Base-by-base conservation (phyloP, 2,113 vertebrate species). In the Protobothrops flavoviridis region DNA sequence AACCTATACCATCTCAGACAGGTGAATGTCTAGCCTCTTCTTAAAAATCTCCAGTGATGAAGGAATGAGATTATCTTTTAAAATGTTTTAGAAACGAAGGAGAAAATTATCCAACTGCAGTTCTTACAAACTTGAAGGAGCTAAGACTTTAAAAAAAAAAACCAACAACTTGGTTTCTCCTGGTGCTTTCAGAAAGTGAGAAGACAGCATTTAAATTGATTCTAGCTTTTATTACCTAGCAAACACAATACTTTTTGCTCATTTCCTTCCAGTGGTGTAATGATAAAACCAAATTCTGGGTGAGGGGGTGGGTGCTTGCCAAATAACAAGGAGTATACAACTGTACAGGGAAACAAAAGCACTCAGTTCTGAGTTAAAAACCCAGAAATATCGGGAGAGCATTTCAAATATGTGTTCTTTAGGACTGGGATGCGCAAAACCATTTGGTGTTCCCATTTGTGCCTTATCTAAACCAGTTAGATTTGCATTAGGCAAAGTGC, bases 41-140 rank as follows among this genome's bases (percentile, higher is more conserved):
- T 50, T 50, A 50, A 50, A 50, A 50, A 50, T 50, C 8, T 50
- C 48, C 48, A 50, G 48, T 9, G 48, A 50, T 50, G 48, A 50
- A 50, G 74, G 33, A 43, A 81, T 81, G 74, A 53, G 29, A 45
- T 17, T 50, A 15, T 20, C 10, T 89, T 85, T 53, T 20, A 24
- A n/a, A 13, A 57, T 45, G 96, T 33, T 89, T 88, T 91, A 91
- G 93, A 92, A 96, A 95, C 94, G 95, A 97, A 96, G 92, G 95
- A 96, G 95, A 96, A 69, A 88, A 92, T 0, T 89, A 95, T 96
- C 96, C 95, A 91, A 21, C 52, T 2, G 2, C n/a, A 56, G 5
- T 39, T 96, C 94, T 94, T 95, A 94, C 95, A 96, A 96, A 96
- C 96, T 95, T 96, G 96, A 96, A 96, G 95, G 94, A 96, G 94